Evolutionary conservation across 2,888 invertebrate genomes (phyloP).

Genomic region (Deilephila elpenor): DNA sequence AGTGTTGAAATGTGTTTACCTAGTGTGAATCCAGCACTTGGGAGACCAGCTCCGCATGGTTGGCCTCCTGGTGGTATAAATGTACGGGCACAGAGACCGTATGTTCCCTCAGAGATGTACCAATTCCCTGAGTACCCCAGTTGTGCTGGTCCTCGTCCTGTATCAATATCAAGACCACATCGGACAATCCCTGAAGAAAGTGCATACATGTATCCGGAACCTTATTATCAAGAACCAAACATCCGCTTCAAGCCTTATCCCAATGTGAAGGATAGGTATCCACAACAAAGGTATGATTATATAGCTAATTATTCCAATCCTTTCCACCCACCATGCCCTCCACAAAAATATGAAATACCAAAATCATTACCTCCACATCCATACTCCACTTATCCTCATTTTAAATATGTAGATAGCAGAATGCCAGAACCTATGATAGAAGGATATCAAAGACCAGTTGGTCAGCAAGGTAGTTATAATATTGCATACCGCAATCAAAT

Average conservation of each 20-base stretch:
- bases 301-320: constrained; percentile 70
- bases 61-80: constrained; percentile 65
- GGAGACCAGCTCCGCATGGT: constrained; percentile 60
- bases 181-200: constrained; percentile 66
- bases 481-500: constrained; percentile 67
- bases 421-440: constrained; percentile 67
- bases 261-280: constrained; percentile 69
- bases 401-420: constrained; percentile 73
- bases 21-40: constrained; percentile 60
- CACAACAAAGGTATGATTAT: constrained; percentile 79
- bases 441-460: constrained; percentile 66
- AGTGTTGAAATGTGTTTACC: constrained; percentile 67
- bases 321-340: constrained; percentile 66
- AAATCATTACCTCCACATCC: constrained; percentile 66
- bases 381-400: constrained; percentile 67
- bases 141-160: constrained; percentile 67
- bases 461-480: constrained; percentile 64
- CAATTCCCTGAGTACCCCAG: constrained; percentile 72
- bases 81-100: constrained; percentile 62
- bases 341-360: constrained; percentile 73
- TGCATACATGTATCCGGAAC: constrained; percentile 65
- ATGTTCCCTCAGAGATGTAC: constrained; percentile 69
- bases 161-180: constrained; percentile 62
- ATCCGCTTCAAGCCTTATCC: constrained; percentile 78
- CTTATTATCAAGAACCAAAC: constrained; percentile 70